Base-by-base conservation (phyloP, 2,888 invertebrate species). In the Drosophila acutilabella region DNA sequence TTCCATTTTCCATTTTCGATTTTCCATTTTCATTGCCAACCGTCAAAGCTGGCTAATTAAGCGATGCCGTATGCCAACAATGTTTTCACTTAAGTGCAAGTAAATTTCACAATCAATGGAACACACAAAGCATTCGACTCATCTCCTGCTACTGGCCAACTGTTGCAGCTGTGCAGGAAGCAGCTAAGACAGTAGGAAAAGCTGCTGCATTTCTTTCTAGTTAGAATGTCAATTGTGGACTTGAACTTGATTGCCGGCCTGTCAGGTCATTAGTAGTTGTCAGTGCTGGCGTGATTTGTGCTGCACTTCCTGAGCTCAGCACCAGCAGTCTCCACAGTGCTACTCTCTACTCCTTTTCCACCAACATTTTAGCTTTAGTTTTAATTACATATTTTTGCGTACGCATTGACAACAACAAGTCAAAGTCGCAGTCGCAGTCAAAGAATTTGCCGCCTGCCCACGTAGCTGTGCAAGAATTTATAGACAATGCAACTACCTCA, bases 401-500 rank as follows among this genome's bases (percentile, higher is more conserved):
- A 84, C 76, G 70, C 76, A 73, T 69, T 81, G 65, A 73, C 78
- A 77, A 72, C 66, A 60, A 47, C 62, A 51, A 76, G 58, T 82
- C 78, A 80, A 78, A 61, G 75, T 30, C 30, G 30, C 8, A 30
- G 30, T 65, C 84, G 8, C 0, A 30, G 30, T 65, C 87, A 77
- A 88, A 73, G 88, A 66, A 38, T 65, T 67, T 70, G 60, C 88
- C 85, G 85, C 78, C 61, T 66, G 62, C 85, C 86, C 85, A 85
- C 89, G 88, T 89, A 88, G 80, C 52, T 57, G 76, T 23, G n/a
- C 44, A 82, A 67, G 80, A 85, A 89, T 85, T 85, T 85, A 85
- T 89, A 78, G 85, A 89, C 85, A 85, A 76, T 88, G 80, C 88
- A 52, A 85, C 89, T 89, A 80, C 88, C 82, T 85, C 89, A 85